These are phyloP conservation scores for Tachuris rubrigastra DNA, from an alignment of 2,113 vertebrate genomes.

Conservation along the genomic window DNA sequence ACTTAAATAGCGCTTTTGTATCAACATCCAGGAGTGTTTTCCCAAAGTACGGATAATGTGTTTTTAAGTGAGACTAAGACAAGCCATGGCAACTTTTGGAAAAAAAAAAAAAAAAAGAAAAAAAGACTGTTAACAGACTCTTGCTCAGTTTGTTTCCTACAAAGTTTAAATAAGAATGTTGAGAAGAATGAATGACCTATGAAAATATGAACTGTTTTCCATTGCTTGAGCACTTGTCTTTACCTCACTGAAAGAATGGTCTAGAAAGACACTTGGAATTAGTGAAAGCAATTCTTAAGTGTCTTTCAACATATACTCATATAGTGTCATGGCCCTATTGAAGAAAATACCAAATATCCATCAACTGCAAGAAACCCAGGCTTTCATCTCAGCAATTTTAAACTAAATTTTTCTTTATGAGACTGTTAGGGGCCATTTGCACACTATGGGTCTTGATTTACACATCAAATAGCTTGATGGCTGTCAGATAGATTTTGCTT, in stretches of 20 bases:
- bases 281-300: not conserved
- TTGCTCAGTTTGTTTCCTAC: not conserved
- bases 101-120: not conserved
- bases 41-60: not conserved
- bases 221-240: not conserved
- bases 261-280: not conserved
- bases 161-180: not conserved
- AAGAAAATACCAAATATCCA: not conserved
- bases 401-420: not conserved
- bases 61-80: not conserved
- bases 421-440: not conserved
- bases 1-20: not conserved
- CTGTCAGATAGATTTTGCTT: not conserved
- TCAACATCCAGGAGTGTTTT: not conserved
- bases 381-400: not conserved
- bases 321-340: not conserved
- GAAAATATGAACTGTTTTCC: not conserved
- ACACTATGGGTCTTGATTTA: not conserved
- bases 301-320: not conserved
- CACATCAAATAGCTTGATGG: not conserved
- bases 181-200: not conserved
- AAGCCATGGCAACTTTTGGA: not conserved
- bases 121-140: not conserved
- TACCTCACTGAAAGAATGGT: not conserved
- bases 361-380: not conserved